Conservation (phyloP, 30 jellyfish, hydroid and myxozoan genomes). For the Nemopilema nomurai region DNA sequence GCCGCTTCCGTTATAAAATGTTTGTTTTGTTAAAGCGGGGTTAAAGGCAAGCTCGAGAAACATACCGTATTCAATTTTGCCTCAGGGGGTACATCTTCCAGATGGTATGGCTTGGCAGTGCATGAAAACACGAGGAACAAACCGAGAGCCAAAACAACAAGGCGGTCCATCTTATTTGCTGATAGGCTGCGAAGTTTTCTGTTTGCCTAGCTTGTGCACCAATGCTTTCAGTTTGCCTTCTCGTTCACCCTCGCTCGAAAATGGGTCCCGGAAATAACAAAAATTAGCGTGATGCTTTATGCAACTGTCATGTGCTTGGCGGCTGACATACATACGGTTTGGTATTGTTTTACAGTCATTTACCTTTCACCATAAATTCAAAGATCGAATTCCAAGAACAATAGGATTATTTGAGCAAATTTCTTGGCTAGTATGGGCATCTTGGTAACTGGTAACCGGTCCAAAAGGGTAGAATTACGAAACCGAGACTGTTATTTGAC, state of each 20-base stretch:
- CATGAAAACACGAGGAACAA: neutral
- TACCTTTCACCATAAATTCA: too few relatives aligned
- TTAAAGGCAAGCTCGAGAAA: neutral
- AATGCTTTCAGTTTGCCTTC: too few relatives aligned
- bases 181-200: neutral
- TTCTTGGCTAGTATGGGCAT: too few relatives aligned
- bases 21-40: neutral
- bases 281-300: neutral
- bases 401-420: too few relatives aligned
- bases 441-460: too few relatives aligned
- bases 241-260: too few relatives aligned
- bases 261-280: neutral
- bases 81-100: conserved; percentile 13
- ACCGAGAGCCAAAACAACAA: neutral
- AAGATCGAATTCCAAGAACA: neutral
- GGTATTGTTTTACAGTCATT: neutral
- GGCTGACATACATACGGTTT: neutral
- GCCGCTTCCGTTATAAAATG: neutral
- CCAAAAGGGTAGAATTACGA: too few relatives aligned
- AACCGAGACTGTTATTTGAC: too few relatives aligned
- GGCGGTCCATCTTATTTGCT: neutral
- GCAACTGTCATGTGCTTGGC: neutral
- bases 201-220: neutral
- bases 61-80: conserved; percentile 19
- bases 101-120: neutral